Conservation (phyloP, 2,888 invertebrate genomes). For the Melanotus villosus region DNA sequence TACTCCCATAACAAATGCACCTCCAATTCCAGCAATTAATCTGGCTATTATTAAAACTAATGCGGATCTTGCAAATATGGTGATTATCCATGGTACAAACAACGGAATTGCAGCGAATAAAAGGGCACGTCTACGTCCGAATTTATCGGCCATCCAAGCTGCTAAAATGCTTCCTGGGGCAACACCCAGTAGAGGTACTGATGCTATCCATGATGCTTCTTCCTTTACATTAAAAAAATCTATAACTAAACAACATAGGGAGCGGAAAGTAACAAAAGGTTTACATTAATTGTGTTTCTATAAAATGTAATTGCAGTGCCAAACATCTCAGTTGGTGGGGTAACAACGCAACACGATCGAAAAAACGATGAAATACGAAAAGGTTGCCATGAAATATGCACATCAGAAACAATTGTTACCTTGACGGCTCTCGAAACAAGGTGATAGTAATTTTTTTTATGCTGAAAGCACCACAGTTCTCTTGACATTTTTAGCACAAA, state of each 20-base stretch:
- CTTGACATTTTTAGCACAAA: too few relatives aligned
- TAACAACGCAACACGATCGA: too few relatives aligned
- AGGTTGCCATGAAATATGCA: too few relatives aligned
- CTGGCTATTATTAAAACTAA: slow-evolving; percentile 23
- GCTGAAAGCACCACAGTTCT: too few relatives aligned
- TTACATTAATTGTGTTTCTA: too few relatives aligned
- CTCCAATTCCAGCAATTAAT: background rate
- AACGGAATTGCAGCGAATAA: slow-evolving; percentile 70
- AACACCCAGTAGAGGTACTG: slow-evolving; percentile 68
- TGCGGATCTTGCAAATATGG: slow-evolving; percentile 57
- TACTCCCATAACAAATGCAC: background rate
- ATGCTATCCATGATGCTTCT: slow-evolving; percentile 72
- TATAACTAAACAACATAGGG: background rate
- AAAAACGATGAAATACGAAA: too few relatives aligned
- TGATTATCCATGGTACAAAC: slow-evolving; percentile 70
- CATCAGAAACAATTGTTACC: too few relatives aligned
- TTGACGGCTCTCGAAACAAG: too few relatives aligned
- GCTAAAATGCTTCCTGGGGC: slow-evolving; percentile 72
- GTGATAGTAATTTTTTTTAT: too few relatives aligned
- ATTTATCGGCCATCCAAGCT: slow-evolving; percentile 71
- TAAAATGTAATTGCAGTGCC: too few relatives aligned
- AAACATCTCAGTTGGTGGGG: too few relatives aligned
- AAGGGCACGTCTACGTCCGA: slow-evolving; percentile 72
- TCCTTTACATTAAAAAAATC: slow-evolving; percentile 57
- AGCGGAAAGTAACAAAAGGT: too few relatives aligned